Evolutionary conservation across 64 coral and sea anemone genomes (phyloP).

Genomic region (Montipora sp.): DNA sequence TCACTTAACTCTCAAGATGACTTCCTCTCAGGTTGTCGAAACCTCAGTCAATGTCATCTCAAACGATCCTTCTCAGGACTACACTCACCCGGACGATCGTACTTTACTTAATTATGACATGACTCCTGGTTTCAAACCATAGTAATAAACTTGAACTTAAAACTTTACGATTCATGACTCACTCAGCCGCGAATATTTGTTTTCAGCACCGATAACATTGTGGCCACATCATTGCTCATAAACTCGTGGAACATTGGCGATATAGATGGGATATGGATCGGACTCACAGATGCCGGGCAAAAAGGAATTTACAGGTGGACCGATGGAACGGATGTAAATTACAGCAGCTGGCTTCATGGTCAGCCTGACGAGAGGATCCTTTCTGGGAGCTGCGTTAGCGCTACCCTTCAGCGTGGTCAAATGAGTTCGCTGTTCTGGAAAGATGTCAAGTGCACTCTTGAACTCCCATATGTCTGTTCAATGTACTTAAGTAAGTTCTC

Average conservation of each 20-base stretch:
- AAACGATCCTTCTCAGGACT: no score
- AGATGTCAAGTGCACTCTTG: conserved; percentile 63
- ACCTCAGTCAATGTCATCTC: no score
- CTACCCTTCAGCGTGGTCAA: conserved; percentile 48
- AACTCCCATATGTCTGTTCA: conserved; percentile 71
- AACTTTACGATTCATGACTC: no score
- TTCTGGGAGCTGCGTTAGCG: conserved; percentile 77
- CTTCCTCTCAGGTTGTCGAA: no score
- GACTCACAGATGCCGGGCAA: conserved; percentile 45
- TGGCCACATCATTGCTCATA: conserved; percentile 75
- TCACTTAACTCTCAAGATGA: no score
- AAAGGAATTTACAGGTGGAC: conserved; percentile 81
- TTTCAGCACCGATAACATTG: conserved; percentile 50
- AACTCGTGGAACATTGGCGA: conserved; percentile 83
- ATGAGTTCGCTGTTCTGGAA: conserved; percentile 83
- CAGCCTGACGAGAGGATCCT: conserved; percentile 74
- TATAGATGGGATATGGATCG: conserved; percentile 78
- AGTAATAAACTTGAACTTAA: no score
- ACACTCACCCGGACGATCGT: no score
- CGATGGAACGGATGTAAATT: conserved; percentile 63
- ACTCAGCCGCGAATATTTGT: not conserved
- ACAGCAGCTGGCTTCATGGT: conserved; percentile 74
- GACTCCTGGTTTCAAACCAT: no score
- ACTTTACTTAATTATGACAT: no score
- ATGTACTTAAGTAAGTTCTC: conserved; percentile 59